These are phyloP conservation scores for Sebastes trivittatus DNA, from an alignment of 2,797 vertebrate species.

Conservation along the genomic window DNA sequence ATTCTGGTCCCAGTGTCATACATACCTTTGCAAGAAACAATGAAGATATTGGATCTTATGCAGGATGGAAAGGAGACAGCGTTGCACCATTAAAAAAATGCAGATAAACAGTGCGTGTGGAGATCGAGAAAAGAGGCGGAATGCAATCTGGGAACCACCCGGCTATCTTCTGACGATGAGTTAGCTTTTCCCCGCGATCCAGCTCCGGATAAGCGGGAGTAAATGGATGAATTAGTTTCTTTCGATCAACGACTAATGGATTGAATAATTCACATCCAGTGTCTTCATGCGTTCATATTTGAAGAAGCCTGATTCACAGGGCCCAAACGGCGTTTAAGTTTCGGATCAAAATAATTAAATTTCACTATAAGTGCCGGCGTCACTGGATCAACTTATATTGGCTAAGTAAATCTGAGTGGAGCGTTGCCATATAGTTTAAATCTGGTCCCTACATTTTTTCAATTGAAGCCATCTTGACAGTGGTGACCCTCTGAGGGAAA, in stretches of 20 bases:
- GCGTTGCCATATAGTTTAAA: not conserved
- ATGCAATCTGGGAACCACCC: too few relatives aligned
- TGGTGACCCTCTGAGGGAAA: not conserved
- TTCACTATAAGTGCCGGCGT: not conserved
- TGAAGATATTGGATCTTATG: constrained; percentile 78
- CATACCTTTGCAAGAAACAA: constrained; percentile 79
- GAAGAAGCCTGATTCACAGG: not conserved
- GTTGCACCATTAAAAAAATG: not conserved
- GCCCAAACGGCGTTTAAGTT: not conserved
- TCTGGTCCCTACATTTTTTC: not conserved
- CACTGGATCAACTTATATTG: not conserved
- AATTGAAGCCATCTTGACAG: not conserved
- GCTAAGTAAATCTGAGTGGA: not conserved
- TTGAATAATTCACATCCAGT: not conserved
- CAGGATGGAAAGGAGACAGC: constrained; percentile 55
- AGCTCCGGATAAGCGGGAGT: too few relatives aligned
- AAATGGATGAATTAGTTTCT: not conserved
- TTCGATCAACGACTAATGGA: not conserved
- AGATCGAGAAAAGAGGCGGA: too few relatives aligned
- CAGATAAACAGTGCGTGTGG: too few relatives aligned
- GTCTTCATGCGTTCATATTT: not conserved
- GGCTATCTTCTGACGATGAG: too few relatives aligned
- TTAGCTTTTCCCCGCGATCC: too few relatives aligned
- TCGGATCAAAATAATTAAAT: not conserved
- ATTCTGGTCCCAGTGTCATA: constrained; percentile 30